Evolutionary conservation across 2,113 vertebrate species (phyloP).

Genomic region (Motacilla alba): DNA sequence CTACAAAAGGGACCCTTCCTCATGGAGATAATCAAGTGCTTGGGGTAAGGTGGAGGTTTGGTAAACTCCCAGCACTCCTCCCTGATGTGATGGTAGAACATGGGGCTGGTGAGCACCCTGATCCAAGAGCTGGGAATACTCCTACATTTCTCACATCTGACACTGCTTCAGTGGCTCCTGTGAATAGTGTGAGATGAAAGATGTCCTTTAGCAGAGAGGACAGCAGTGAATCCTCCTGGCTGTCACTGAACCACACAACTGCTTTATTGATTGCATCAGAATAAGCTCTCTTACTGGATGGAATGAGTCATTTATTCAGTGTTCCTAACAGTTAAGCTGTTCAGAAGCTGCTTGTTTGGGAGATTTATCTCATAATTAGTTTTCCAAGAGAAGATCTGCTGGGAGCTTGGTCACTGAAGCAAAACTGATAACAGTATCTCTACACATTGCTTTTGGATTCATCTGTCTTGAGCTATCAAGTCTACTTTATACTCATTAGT

Average conservation of each 20-base stretch:
- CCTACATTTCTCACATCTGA: neutral
- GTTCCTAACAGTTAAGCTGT: conserved; percentile 23
- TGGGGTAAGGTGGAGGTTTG: neutral
- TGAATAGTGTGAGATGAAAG: neutral
- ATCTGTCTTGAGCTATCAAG: neutral
- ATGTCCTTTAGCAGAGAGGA: neutral
- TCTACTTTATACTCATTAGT: neutral
- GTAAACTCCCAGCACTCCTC: neutral
- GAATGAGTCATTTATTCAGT: conserved; percentile 19
- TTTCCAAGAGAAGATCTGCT: conserved; percentile 8
- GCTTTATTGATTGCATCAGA: conserved; percentile 5
- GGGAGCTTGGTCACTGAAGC: neutral
- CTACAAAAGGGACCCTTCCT: neutral
- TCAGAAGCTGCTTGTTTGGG: conserved; percentile 34
- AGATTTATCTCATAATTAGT: conserved; percentile 35
- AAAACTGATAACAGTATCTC: neutral
- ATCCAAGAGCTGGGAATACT: neutral
- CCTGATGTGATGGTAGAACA: neutral
- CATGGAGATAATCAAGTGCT: neutral
- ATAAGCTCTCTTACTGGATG: neutral
- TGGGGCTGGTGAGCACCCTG: neutral
- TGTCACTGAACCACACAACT: neutral
- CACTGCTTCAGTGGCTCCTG: neutral
- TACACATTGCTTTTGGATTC: neutral
- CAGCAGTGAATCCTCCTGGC: neutral